Evolutionary conservation across 2,888 invertebrate species (phyloP).

Genomic region (Tanytarsus gracilentus): DNA sequence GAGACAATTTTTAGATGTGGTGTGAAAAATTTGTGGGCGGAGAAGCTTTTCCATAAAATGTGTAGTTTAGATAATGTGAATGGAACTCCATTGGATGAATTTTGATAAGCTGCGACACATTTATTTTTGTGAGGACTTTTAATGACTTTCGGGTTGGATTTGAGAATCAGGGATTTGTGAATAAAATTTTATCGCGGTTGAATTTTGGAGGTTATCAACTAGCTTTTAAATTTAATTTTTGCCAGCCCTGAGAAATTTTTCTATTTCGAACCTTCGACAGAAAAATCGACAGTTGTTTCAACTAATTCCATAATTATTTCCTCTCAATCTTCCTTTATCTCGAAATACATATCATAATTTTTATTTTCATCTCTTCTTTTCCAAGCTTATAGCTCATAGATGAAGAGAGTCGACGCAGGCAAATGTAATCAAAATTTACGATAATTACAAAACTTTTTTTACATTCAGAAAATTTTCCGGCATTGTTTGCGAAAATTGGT

Average conservation of each 20-base stretch:
- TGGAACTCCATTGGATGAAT: not conserved
- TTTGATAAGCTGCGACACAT: conserved; percentile 23
- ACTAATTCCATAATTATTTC: conserved; percentile 15
- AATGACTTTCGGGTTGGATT: not conserved
- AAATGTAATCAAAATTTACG: conserved; percentile 27
- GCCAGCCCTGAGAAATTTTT: conserved; percentile 7
- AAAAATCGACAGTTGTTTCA: conserved; percentile 24
- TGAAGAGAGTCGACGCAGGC: not conserved
- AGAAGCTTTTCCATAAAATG: not conserved
- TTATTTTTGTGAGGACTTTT: conserved; percentile 28
- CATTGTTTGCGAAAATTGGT: not conserved
- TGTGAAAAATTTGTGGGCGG: no score
- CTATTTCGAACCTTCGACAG: not conserved
- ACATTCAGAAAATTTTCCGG: no score
- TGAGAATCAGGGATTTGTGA: not conserved
- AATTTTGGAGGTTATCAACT: no score
- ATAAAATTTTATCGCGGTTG: no score
- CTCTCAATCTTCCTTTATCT: not conserved
- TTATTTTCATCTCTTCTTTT: no score
- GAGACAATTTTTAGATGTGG: no score
- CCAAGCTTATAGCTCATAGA: not conserved
- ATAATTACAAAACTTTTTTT: conserved; percentile 19
- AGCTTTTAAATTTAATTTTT: no score
- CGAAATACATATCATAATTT: no score
- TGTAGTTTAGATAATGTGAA: not conserved